phyloP scores from a whole-genome alignment of 2,797 vertebrate species.

The Artibeus lituratus region DNA sequence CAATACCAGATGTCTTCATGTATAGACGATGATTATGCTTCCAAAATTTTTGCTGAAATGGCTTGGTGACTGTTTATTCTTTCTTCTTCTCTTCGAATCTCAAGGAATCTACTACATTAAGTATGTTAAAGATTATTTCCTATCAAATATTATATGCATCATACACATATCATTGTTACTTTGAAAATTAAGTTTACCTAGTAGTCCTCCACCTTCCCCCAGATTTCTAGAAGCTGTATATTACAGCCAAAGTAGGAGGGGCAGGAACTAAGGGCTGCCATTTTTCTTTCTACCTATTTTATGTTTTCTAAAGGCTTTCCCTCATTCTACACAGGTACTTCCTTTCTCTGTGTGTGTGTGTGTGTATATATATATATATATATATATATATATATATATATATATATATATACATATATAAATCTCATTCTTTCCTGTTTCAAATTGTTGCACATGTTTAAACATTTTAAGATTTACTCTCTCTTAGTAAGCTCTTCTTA shows the following conservation, averaged over 20 bases:
- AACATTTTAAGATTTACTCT: not conserved
- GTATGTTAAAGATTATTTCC: not conserved
- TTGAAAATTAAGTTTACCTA: not conserved
- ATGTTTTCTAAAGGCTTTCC: not conserved
- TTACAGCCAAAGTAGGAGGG: not conserved
- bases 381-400: too few species aligned
- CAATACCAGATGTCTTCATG: not conserved
- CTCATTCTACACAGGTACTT: not conserved
- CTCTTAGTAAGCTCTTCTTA: not conserved
- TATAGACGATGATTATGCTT: not conserved
- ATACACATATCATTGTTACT: not conserved
- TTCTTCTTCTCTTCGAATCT: not conserved
- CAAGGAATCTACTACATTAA: not conserved
- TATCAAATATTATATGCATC: not conserved
- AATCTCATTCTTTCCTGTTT: not conserved
- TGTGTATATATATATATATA: too few species aligned
- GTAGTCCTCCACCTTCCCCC: not conserved
- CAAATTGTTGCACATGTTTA: not conserved
- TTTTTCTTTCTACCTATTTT: not conserved
- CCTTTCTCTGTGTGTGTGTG: not conserved
- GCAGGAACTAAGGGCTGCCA: not conserved
- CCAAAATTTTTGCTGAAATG: constrained; percentile 26
- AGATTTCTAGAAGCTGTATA: not conserved
- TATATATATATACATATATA: not conserved
- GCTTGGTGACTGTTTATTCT: not conserved